These are phyloP conservation scores for Pelecanoides urinatrix DNA, from an alignment of 2,113 vertebrate genomes.

Conservation along the genomic window DNA sequence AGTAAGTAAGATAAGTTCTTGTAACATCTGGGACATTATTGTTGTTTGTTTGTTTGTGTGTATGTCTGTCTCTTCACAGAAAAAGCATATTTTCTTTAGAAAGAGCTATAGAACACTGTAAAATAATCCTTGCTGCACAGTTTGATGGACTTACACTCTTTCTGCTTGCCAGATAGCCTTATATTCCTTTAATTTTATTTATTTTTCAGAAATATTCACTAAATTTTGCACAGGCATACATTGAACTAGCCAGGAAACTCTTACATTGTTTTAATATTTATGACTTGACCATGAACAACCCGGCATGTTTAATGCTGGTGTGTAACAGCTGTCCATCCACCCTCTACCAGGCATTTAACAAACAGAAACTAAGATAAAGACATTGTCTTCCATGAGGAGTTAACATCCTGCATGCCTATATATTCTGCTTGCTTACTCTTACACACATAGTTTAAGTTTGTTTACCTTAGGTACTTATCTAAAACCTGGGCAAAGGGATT, in stretches of 20 bases:
- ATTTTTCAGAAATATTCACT: not conserved
- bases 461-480: not conserved
- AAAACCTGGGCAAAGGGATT: not conserved
- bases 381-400: not conserved
- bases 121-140: not conserved
- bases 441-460: rapidly evolving
- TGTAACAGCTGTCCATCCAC: not conserved
- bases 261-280: not conserved
- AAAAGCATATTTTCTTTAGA: not conserved
- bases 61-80: not conserved
- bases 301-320: not conserved
- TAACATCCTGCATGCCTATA: not conserved
- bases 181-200: not conserved
- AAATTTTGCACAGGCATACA: not conserved
- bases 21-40: not conserved
- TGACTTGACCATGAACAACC: not conserved
- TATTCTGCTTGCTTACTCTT: not conserved
- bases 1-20: not conserved
- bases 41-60: not conserved
- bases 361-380: not conserved
- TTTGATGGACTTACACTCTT: not conserved
- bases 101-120: not conserved
- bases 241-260: not conserved
- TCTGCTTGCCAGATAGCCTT: not conserved
- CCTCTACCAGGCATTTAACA: not conserved